A percentile compares a stretch with the other conserved stretches of the same genome.
These are phyloP conservation scores for Zaprionus ornatus DNA, from an alignment of 1,140 invertebrate genomes.

Conservation along the genomic window DNA sequence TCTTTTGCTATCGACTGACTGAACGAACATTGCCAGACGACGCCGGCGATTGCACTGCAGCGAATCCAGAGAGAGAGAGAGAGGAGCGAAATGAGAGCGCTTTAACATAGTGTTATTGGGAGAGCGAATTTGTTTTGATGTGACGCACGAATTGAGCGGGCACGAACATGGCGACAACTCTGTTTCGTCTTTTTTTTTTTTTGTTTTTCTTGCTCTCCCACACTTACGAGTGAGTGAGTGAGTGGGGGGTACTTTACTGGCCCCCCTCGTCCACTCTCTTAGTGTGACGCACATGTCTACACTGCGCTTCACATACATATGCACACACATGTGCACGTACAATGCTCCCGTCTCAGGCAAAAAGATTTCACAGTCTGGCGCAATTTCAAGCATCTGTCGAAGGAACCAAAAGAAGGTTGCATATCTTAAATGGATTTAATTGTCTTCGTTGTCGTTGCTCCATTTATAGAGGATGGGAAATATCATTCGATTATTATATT, in stretches of 20 bases:
- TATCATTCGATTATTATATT: not conserved
- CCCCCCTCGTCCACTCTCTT: slow-evolving; percentile 16
- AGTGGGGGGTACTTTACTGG: slow-evolving; percentile 38
- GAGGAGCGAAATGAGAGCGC: slow-evolving; percentile 5
- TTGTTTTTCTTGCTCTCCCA: slow-evolving; percentile 17
- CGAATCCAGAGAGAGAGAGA: not conserved
- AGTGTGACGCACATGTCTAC: not conserved
- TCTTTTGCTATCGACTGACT: slow-evolving; percentile 82
- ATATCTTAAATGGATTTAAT: slow-evolving; percentile 22
- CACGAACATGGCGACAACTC: slow-evolving; percentile 5
- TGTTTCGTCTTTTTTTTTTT: slow-evolving; percentile 15
- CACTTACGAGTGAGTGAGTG: slow-evolving; percentile 25
- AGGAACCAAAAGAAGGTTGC: slow-evolving; percentile 2
- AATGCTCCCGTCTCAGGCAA: slow-evolving; percentile 22
- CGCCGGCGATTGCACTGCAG: slow-evolving; percentile 18
- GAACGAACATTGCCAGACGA: slow-evolving; percentile 19
- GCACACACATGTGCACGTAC: slow-evolving; percentile 22
- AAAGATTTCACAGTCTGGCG: slow-evolving; percentile 59
- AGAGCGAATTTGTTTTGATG: not conserved
- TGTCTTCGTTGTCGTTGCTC: slow-evolving; percentile 10
- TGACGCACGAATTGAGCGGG: slow-evolving; percentile 32
- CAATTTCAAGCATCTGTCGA: slow-evolving; percentile 47
- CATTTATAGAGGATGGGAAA: not conserved
- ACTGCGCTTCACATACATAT: not conserved
- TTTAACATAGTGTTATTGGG: not conserved